Conservation (phyloP, 2,888 invertebrate species). For the Melieria picta region DNA sequence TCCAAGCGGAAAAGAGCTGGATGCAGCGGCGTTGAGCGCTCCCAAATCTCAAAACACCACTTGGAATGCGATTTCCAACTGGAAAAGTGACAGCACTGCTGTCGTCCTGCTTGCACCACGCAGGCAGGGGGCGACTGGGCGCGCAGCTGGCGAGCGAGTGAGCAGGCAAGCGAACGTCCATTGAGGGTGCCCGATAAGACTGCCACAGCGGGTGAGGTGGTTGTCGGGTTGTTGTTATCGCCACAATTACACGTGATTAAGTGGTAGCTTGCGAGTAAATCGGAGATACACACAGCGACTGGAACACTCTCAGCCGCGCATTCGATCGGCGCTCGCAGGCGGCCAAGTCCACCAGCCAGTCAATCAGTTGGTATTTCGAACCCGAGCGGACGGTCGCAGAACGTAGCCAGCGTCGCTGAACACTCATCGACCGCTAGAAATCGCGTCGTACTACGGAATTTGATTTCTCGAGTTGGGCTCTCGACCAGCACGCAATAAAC, state of each 20-base stretch:
- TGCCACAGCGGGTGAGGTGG: too few relatives aligned
- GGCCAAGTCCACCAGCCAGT: neutral
- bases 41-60: too few relatives aligned
- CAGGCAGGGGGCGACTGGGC: too few relatives aligned
- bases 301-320: constrained; percentile 4
- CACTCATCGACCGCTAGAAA: constrained; percentile 11
- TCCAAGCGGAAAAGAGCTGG: neutral
- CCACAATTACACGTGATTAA: constrained; percentile 44
- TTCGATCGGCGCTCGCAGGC: neutral
- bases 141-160: too few relatives aligned
- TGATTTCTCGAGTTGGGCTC: neutral
- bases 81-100: too few relatives aligned
- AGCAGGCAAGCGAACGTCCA: too few relatives aligned
- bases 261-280: constrained; percentile 36
- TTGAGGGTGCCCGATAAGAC: too few relatives aligned
- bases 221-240: constrained; percentile 32
- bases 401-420: neutral
- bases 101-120: too few relatives aligned
- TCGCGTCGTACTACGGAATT: constrained; percentile 11
- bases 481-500: neutral
- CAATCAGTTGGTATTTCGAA: constrained; percentile 49
- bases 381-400: constrained; percentile 40
- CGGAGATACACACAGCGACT: neutral
- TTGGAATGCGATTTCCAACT: too few relatives aligned
- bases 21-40: too few relatives aligned